Evolutionary conservation across 2,113 vertebrate species (phyloP).

Genomic region (Ammodytes dubius): DNA sequence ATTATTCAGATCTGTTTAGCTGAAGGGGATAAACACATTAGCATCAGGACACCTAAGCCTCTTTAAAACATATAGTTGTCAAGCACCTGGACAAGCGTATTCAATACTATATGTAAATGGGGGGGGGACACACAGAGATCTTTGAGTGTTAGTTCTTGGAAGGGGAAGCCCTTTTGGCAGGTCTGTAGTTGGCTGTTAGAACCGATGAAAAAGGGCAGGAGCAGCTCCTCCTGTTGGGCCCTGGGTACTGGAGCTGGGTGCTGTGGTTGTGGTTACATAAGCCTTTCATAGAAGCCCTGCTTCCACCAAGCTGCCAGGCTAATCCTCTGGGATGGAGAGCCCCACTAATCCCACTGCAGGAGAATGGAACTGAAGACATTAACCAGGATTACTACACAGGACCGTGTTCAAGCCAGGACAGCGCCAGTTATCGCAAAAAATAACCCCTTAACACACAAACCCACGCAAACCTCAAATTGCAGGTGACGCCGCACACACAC

Average conservation of each 20-base stretch:
- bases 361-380: slow-evolving; percentile 83
- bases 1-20: slow-evolving; percentile 71
- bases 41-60: slow-evolving; percentile 63
- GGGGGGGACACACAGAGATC: neutral
- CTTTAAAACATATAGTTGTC: slow-evolving; percentile 62
- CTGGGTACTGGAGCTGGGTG: slow-evolving; percentile 52
- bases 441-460: slow-evolving; percentile 64
- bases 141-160: slow-evolving; percentile 21
- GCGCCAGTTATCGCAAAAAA: slow-evolving; percentile 68
- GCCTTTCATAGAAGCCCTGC: slow-evolving; percentile 70
- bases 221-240: slow-evolving; percentile 47
- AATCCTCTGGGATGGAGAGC: slow-evolving; percentile 80
- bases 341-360: slow-evolving; percentile 79
- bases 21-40: slow-evolving; percentile 70
- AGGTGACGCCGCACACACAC: neutral
- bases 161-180: slow-evolving; percentile 68
- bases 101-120: slow-evolving; percentile 11
- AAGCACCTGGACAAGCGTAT: slow-evolving; percentile 45
- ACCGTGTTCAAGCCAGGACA: slow-evolving; percentile 65
- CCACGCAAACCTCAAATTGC: no score
- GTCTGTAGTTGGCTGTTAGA: slow-evolving; percentile 52
- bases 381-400: slow-evolving; percentile 81
- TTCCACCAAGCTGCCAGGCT: slow-evolving; percentile 73
- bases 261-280: slow-evolving; percentile 80
- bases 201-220: slow-evolving; percentile 54